Base-by-base conservation (phyloP, 2,113 vertebrate species). In the Lasiurus cinereus region DNA sequence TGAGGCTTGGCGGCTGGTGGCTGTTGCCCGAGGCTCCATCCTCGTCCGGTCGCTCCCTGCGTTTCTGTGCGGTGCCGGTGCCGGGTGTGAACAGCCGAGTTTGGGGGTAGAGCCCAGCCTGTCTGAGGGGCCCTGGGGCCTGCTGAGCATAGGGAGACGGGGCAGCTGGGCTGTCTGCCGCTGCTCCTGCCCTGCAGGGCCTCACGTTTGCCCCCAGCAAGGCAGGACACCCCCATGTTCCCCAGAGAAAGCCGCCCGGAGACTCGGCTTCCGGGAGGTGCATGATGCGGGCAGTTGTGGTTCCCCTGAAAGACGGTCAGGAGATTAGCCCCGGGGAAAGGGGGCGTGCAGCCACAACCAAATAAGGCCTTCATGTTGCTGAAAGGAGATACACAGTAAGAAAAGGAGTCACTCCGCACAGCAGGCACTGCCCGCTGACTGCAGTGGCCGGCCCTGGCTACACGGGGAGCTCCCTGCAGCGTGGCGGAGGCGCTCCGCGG, bases 21-120 rank as follows among this genome's bases (percentile, higher is more conserved):
- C 4, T 0, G 2, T 13, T 24, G n/a, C 24, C 52, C 22, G 31
- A 3, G 22, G 36, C 1, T 21, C 24, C 4, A 31, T 5, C 0
- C 78, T 22, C 22, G 1, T 18, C 22, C 19, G 0, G 0, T 0
- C 1, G 36, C 31, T 2, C 29, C 31, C 67, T 0, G 1, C 6
- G 4, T 9, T 31, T n/a, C 13, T 9, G 1, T 7, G 4, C 9
- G 3, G 0, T 19, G 0, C 15, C 24, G 56, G 33, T 3, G 31
- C 31, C 39, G 21, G 5, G 33, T 16, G 15, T 10, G 16, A 0
- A 7, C 10, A 48, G 46, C 46, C 33, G 31, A 31, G 27, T 11
- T 36, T 3, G 50, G 64, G 36, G 19, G 11, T 8, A 2, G 50
- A 16, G 64, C 64, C 64, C 31, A 15, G 24, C 59, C 59, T 62